Conservation (phyloP, 2,797 vertebrate genomes). For the Bradypodion ventrale region DNA sequence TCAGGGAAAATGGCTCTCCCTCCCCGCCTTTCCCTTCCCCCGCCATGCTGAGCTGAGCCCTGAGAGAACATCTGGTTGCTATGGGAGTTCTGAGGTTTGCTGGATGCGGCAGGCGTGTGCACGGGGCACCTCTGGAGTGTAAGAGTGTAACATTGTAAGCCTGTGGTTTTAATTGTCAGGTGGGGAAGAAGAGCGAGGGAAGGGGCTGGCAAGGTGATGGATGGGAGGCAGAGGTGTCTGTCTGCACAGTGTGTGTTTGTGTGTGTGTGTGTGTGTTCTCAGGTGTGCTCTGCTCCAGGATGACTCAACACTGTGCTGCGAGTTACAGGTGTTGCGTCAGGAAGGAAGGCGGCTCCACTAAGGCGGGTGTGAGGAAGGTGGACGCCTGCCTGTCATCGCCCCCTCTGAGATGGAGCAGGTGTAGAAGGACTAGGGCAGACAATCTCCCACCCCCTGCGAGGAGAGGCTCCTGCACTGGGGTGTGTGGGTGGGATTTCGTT, state of each 20-base stretch:
- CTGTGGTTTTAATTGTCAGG: slow-evolving; percentile 14
- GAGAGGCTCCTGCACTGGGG: background rate
- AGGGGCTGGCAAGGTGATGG: slow-evolving; percentile 7
- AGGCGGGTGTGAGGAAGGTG: background rate
- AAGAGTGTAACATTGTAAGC: too few relatives aligned
- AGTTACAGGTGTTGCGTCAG: slow-evolving; percentile 11
- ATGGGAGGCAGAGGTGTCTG: background rate
- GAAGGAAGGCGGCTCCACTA: background rate
- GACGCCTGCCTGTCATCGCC: background rate
- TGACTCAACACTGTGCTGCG: slow-evolving; percentile 24
- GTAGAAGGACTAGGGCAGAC: too few relatives aligned
- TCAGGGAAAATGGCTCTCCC: background rate
- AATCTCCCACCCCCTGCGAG: too few relatives aligned
- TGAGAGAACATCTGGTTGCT: slow-evolving; percentile 30
- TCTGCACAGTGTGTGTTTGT: too few relatives aligned
- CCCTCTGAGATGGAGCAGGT: background rate
- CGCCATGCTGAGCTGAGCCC: background rate
- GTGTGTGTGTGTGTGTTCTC: too few relatives aligned
- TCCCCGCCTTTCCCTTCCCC: background rate
- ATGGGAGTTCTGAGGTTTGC: slow-evolving; percentile 28
- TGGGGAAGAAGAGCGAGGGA: background rate
- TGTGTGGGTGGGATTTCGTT: background rate
- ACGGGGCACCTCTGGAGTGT: background rate
- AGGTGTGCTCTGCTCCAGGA: slow-evolving; percentile 1
- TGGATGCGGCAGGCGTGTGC: background rate